Evolutionary conservation across 2,888 invertebrate species (phyloP).

Genomic region (Bombylius major): DNA sequence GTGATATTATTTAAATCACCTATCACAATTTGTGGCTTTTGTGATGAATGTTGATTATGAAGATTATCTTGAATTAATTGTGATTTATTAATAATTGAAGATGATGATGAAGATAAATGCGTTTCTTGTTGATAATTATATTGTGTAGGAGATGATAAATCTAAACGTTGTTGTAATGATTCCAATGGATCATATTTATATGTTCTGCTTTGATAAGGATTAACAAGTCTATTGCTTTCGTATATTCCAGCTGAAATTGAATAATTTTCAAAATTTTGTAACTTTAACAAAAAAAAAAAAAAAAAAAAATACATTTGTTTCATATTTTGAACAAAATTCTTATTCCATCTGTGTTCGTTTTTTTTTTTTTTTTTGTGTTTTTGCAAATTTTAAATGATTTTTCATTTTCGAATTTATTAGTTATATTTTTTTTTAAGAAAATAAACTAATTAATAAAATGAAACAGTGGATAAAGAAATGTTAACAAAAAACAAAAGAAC

Average conservation of each 20-base stretch:
- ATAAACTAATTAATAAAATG: no score
- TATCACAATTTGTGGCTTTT: constrained; percentile 39
- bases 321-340: no score
- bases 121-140: background rate
- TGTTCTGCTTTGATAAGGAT: background rate
- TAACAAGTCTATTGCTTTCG: background rate
- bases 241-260: background rate
- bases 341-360: no score
- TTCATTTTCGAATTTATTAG: no score
- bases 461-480: no score
- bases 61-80: constrained; percentile 23
- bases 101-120: background rate
- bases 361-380: no score
- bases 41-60: constrained; percentile 32
- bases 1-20: constrained; percentile 21
- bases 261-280: background rate
- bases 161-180: background rate
- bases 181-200: background rate
- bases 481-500: no score
- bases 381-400: no score
- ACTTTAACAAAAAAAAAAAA: no score
- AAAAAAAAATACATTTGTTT: background rate
- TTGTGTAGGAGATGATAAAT: background rate
- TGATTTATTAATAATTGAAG: constrained; percentile 4
- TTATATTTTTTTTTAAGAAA: no score